Evolutionary conservation across 2,888 invertebrate genomes (phyloP).

Genomic region (Reticulitermes lucifugus): DNA sequence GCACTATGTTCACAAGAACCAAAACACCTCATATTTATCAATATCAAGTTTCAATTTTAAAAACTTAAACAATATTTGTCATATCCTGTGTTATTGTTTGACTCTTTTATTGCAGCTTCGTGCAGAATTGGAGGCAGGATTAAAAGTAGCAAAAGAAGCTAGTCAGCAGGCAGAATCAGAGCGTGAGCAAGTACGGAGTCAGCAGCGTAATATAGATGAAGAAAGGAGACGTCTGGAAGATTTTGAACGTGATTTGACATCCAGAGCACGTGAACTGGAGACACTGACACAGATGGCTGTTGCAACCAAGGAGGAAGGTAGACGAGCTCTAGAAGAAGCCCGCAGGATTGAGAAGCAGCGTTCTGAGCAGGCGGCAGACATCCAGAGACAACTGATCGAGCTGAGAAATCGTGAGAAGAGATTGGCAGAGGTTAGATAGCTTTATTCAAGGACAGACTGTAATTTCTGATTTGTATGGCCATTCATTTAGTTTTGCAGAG

Average conservation of each 20-base stretch:
- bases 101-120: slow-evolving; percentile 57
- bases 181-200: slow-evolving; percentile 59
- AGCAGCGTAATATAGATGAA: slow-evolving; percentile 60
- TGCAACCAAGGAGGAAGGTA: slow-evolving; percentile 69
- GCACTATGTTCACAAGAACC: too few species aligned
- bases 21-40: too few species aligned
- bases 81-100: neutral
- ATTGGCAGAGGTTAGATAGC: slow-evolving; percentile 62
- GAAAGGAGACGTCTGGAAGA: slow-evolving; percentile 24
- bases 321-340: slow-evolving; percentile 63
- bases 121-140: slow-evolving; percentile 62
- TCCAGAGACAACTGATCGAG: slow-evolving; percentile 70
- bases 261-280: slow-evolving; percentile 60
- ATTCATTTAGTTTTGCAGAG: too few species aligned
- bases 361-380: slow-evolving; percentile 69
- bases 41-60: too few species aligned
- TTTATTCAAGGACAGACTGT: too few species aligned
- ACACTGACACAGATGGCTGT: slow-evolving; percentile 63
- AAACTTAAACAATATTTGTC: neutral
- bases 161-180: slow-evolving; percentile 61
- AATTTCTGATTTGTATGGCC: too few species aligned
- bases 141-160: slow-evolving; percentile 63
- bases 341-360: slow-evolving; percentile 64
- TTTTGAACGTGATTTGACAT: slow-evolving; percentile 53
- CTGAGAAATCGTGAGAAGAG: slow-evolving; percentile 70